Percentiles rank a stretch among this genome's conserved stretches.
phyloP scores from a whole-genome alignment of 2,113 vertebrate species.

The Neofelis nebulosa region DNA sequence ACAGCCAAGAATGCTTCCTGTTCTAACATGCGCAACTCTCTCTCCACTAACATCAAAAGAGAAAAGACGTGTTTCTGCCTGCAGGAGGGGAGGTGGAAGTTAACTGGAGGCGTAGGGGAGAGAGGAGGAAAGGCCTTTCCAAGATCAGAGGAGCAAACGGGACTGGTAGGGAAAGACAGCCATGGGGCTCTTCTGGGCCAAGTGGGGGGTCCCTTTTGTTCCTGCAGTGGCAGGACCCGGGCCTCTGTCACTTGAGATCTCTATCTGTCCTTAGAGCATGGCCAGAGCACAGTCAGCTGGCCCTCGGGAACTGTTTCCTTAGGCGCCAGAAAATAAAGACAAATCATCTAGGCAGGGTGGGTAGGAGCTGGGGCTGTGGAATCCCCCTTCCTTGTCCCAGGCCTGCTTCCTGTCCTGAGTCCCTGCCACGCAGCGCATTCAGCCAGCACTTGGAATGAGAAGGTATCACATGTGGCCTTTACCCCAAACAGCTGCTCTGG shows the following conservation, averaged over 20 bases:
- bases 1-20: neutral
- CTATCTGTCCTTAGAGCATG: neutral
- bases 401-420: neutral
- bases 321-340: slow-evolving; percentile 35
- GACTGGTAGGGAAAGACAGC: neutral
- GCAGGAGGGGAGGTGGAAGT: neutral
- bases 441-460: neutral
- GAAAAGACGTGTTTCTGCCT: neutral
- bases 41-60: neutral
- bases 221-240: neutral
- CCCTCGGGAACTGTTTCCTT: slow-evolving; percentile 29
- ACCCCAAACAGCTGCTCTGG: neutral
- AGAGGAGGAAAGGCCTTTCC: neutral
- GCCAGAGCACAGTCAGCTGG: neutral
- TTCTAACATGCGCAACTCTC: neutral
- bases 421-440: neutral
- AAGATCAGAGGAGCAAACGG: neutral
- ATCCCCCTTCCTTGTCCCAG: slow-evolving; percentile 27
- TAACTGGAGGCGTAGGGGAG: neutral
- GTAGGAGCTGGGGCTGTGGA: neutral
- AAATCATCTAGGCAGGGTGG: neutral
- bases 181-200: neutral
- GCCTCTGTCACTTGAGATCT: neutral
- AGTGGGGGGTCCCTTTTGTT: neutral
- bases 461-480: neutral